Conservation (phyloP, 2,113 vertebrate species). For the Syngnathus typhle region DNA sequence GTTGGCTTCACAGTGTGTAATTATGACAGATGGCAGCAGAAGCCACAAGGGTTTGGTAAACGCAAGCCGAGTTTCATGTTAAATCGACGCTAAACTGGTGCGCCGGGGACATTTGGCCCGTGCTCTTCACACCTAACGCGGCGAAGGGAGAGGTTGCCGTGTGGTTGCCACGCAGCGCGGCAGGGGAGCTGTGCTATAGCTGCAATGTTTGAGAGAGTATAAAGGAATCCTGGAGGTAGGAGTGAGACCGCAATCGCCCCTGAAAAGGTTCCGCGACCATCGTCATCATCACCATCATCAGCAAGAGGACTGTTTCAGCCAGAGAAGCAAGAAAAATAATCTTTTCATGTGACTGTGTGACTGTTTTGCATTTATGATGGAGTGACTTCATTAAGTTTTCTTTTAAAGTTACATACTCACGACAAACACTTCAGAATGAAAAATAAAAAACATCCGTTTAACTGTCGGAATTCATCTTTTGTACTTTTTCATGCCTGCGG, state of each 20-base stretch:
- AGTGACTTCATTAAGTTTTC: background rate
- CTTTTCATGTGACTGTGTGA: background rate
- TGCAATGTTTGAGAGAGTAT: too few species aligned
- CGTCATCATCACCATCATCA: background rate
- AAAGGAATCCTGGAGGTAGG: too few species aligned
- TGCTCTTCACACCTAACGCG: background rate
- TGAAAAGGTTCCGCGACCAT: background rate
- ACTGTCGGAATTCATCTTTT: background rate
- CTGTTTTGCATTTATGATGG: background rate
- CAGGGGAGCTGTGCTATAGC: too few species aligned
- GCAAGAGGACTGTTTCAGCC: background rate
- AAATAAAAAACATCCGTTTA: background rate
- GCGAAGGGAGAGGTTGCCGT: too few species aligned
- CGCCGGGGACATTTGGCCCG: background rate
- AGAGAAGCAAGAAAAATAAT: background rate
- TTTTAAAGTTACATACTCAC: background rate
- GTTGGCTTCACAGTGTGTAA: background rate
- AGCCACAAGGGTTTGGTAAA: background rate
- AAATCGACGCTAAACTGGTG: background rate
- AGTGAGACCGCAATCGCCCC: too few species aligned
- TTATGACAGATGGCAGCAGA: background rate
- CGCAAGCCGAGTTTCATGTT: background rate
- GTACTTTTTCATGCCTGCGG: background rate
- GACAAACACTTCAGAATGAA: background rate
- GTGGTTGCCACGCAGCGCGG: too few species aligned